phyloP scores from a whole-genome alignment of 1,140 invertebrate genomes.

The Chironomus tepperi region DNA sequence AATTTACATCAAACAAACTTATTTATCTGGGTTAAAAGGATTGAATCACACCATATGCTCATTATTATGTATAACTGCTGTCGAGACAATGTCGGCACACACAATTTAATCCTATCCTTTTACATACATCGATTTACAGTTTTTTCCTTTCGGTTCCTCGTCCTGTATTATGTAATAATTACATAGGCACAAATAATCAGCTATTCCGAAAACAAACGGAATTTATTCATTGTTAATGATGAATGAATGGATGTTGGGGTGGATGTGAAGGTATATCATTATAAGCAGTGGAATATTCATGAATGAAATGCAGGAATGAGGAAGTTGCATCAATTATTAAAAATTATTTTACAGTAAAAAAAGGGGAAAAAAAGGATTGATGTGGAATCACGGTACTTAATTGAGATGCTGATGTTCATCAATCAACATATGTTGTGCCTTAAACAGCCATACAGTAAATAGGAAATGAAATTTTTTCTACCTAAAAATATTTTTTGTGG shows the following conservation, averaged over 20 bases:
- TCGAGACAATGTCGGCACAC: background rate
- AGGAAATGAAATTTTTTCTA: no score
- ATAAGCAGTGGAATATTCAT: background rate
- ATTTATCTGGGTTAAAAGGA: conserved; percentile 1
- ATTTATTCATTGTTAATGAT: no score
- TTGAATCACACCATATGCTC: background rate
- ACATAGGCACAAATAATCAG: background rate
- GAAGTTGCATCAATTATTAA: background rate
- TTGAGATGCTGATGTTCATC: background rate
- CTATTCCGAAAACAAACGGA: background rate
- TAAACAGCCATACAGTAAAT: no score
- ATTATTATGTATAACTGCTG: background rate
- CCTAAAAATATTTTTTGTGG: background rate
- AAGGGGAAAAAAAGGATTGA: background rate
- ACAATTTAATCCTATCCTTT: background rate
- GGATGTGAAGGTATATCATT: background rate
- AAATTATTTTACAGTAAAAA: background rate
- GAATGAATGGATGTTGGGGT: no score
- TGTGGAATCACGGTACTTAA: background rate
- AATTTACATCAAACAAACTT: background rate
- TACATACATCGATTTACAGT: background rate
- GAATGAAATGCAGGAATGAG: background rate
- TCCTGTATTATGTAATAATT: conserved; percentile 1
- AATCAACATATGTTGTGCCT: background rate
- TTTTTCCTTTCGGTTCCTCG: background rate